phyloP scores from a whole-genome alignment of 2,888 invertebrate genomes.

The Salticus scenicus region DNA sequence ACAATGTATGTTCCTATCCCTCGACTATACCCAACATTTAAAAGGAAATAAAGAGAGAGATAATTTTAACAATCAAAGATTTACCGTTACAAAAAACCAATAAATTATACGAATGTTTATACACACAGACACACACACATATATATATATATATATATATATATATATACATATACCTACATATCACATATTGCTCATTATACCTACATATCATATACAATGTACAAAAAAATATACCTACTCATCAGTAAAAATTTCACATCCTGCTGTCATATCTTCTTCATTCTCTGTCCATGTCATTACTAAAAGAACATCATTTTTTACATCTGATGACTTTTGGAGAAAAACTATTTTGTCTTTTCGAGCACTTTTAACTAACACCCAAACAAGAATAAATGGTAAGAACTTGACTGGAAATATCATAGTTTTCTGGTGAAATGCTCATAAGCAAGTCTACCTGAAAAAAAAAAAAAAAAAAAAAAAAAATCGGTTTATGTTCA shows the following conservation, averaged over 20 bases:
- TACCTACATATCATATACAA: not conserved
- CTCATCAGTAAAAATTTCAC: conserved; percentile 46
- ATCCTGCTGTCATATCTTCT: conserved; percentile 16
- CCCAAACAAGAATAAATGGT: not conserved
- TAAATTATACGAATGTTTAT: too few relatives aligned
- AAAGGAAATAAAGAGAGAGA: too few relatives aligned
- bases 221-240: conserved; percentile 13
- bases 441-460: not conserved
- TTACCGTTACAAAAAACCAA: too few relatives aligned
- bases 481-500: too few relatives aligned
- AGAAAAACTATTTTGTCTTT: conserved; percentile 48
- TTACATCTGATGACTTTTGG: conserved; percentile 17
- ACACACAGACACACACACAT: too few relatives aligned
- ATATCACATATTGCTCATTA: too few relatives aligned
- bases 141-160: too few relatives aligned
- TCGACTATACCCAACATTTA: too few relatives aligned
- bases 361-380: not conserved
- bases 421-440: not conserved
- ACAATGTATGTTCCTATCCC: too few relatives aligned
- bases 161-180: too few relatives aligned
- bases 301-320: conserved; percentile 29
- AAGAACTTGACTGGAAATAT: conserved; percentile 31
- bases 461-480: not conserved
- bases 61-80: too few relatives aligned
- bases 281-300: conserved; percentile 41